Evolutionary conservation across 2,113 vertebrate species (phyloP).

Genomic region (Motacilla tschutschensis): DNA sequence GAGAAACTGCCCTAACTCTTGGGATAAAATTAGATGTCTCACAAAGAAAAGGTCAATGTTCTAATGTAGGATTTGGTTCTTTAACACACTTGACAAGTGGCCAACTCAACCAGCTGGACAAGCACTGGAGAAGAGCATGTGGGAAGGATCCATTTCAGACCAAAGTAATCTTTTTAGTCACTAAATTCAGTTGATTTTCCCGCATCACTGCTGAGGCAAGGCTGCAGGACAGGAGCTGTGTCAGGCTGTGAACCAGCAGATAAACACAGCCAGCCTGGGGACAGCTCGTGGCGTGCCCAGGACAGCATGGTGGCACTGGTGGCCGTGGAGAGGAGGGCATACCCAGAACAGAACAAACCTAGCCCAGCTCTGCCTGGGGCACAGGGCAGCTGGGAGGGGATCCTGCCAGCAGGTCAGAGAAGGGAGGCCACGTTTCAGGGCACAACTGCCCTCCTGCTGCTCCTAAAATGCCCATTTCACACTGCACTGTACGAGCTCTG

Average conservation of each 20-base stretch:
- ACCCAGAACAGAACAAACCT: not conserved
- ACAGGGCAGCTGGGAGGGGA: not conserved
- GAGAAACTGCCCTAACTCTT: not conserved
- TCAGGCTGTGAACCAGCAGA: not conserved
- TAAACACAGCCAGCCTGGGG: not conserved
- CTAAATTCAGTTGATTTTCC: conserved; percentile 52
- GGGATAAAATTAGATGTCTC: conserved; percentile 2
- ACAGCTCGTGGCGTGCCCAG: rapidly evolving
- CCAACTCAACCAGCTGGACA: conserved; percentile 52
- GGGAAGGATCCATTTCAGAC: conserved; percentile 42
- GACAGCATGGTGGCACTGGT: rapidly evolving
- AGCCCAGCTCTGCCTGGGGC: not conserved
- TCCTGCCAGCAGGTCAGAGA: not conserved
- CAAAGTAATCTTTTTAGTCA: conserved; percentile 39
- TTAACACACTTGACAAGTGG: conserved; percentile 32
- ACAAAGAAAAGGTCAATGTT: conserved; percentile 42
- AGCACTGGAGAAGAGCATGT: conserved; percentile 31
- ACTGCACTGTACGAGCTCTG: not conserved
- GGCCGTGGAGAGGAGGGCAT: not conserved
- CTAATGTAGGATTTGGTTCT: conserved; percentile 35
- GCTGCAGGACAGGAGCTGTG: not conserved
- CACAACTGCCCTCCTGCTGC: not conserved
- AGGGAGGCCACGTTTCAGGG: rapidly evolving
- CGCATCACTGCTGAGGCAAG: not conserved
- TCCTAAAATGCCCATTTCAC: not conserved